Base-by-base conservation (phyloP, 2,113 vertebrate genomes). In the Galeopterus variegatus region DNA sequence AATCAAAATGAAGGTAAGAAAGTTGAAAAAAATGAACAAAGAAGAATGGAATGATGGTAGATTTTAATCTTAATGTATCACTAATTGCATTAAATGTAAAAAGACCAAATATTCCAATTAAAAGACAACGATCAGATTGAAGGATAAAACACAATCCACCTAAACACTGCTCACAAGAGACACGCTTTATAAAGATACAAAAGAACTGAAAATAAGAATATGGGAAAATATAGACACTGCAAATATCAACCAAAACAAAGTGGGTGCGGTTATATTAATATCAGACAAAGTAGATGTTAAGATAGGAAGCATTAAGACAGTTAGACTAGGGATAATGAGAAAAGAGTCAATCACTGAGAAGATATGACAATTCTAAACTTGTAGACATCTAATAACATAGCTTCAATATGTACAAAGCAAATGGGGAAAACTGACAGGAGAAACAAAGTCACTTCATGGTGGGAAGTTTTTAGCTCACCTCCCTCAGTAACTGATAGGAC, bases 131-230 rank as follows among this genome's bases (percentile, higher is more conserved):
- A 31, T 52, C 64, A 88, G 70, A n/a, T 28, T 64, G 31, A 90
- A 62, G 31, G 70, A 50, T 56, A 67, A 89, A 81, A 56, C 9
- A 45, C 26, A 62, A 26, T 21, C 33, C 72, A 80, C 80, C 4
- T 89, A 69, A 82, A 69, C 62, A 23, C 19, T 77, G 54, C 28
- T 83, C 54, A 87, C 10, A 50, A 91, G 73, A 88, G 31, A 77
- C 28, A 62, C 26, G 69, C 14, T 69, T 87, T 76, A 70, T 1
- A 52, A 58, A 19, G 73, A 80, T 79, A 64, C 5, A 76, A 33
- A 89, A 92, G 70, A 69, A 9, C 5, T 54, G n/a, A 82, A 87
- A 82, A 48, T 92, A 26, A 79, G 88, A 88, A 70, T 13, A 52
- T 41, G 48, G 45, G 21, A 84, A 54, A 72, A 58, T 72, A 88